A percentile compares a stretch with the other conserved stretches of the same genome.
These are phyloP conservation scores for Rotaria magnacalcarata DNA, from an alignment of 2,888 invertebrate genomes.

Conservation along the genomic window DNA sequence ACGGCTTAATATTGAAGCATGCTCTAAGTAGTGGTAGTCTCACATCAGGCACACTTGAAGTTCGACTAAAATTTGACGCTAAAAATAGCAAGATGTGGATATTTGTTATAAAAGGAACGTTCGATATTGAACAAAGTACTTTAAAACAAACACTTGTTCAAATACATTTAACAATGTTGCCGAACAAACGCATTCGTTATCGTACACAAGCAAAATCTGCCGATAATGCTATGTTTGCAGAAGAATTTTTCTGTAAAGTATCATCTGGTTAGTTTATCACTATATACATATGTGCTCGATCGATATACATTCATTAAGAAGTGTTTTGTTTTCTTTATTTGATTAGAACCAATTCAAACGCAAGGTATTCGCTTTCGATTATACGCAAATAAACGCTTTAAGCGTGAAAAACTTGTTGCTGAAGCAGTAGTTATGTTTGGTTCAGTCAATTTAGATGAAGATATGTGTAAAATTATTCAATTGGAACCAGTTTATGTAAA, in stretches of 20 bases:
- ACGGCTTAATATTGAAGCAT: not conserved
- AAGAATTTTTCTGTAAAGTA: conserved; percentile 37
- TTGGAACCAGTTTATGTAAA: conserved; percentile 14
- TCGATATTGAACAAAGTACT: not conserved
- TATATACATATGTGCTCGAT: too few relatives aligned
- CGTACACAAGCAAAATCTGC: not conserved
- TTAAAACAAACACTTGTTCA: conserved; percentile 16
- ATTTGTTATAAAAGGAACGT: conserved; percentile 26
- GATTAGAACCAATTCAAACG: conserved; percentile 21
- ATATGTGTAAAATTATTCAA: not conserved
- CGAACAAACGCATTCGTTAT: conserved; percentile 31
- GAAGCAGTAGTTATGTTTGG: conserved; percentile 34
- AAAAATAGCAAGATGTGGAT: conserved; percentile 35
- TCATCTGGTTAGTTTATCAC: not conserved
- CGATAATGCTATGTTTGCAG: conserved; percentile 15
- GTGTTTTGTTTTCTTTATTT: not conserved
- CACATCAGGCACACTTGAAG: conserved; percentile 1
- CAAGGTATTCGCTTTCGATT: conserved; percentile 32
- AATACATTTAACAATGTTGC: conserved; percentile 10
- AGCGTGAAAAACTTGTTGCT: not conserved
- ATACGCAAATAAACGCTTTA: conserved; percentile 17
- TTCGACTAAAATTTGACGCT: conserved; percentile 13
- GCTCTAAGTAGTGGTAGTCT: not conserved
- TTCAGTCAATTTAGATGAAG: conserved; percentile 14
- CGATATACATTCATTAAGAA: too few relatives aligned